Conservation (phyloP, 2,888 invertebrate genomes). For the Germaria angustata region DNA sequence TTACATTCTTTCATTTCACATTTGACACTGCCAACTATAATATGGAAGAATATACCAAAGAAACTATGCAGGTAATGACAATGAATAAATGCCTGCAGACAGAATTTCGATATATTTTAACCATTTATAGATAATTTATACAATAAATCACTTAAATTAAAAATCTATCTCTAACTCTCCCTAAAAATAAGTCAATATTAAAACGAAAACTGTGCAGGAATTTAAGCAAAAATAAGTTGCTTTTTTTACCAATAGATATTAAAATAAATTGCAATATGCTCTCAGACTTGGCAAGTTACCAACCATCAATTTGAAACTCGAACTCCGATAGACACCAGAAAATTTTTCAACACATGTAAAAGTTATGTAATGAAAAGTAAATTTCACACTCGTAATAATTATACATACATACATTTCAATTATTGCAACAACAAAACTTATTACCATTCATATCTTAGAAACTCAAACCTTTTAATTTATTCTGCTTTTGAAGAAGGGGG, state of each 20-base stretch:
- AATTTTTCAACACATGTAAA: neutral
- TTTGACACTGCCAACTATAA: too few relatives aligned
- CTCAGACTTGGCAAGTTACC: conserved; percentile 5
- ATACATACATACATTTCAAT: too few relatives aligned
- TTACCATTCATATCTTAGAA: too few relatives aligned
- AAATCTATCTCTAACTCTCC: neutral
- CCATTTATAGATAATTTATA: too few relatives aligned
- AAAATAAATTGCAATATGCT: neutral
- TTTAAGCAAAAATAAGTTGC: neutral
- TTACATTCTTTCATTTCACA: too few relatives aligned
- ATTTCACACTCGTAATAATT: too few relatives aligned
- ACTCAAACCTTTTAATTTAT: neutral
- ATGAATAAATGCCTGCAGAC: too few relatives aligned
- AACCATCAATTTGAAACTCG: neutral
- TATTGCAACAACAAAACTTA: too few relatives aligned
- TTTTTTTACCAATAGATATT: neutral
- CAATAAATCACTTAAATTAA: too few relatives aligned
- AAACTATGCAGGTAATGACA: too few relatives aligned
- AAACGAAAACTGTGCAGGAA: neutral
- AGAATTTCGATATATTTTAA: too few relatives aligned
- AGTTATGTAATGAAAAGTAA: neutral
- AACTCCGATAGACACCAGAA: neutral
- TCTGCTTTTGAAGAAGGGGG: neutral
- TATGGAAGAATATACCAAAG: too few relatives aligned
- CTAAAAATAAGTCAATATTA: neutral